Evolutionary conservation across 2,888 invertebrate genomes (phyloP).

Genomic region (Entomobrya multifasciata): DNA sequence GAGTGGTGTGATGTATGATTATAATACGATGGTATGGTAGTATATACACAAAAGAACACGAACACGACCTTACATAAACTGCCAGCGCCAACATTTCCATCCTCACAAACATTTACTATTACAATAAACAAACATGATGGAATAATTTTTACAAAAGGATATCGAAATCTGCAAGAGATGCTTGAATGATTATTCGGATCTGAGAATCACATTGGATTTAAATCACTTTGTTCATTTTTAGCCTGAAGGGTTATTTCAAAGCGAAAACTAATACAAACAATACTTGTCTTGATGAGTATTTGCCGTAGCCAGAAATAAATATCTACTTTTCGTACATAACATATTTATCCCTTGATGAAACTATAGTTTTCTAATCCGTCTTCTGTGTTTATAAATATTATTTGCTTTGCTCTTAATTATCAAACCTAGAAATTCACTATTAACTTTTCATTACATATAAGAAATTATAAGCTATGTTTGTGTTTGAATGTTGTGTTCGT

Average conservation of each 20-base stretch:
- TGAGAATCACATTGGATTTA: slow-evolving; percentile 6
- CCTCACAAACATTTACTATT: background rate
- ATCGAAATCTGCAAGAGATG: too few relatives aligned
- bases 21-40: too few relatives aligned
- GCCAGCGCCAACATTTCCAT: too few relatives aligned
- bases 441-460: background rate
- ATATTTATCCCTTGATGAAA: too few relatives aligned
- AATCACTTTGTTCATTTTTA: slow-evolving; percentile 43
- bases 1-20: too few relatives aligned
- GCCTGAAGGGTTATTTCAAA: slow-evolving; percentile 27
- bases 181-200: slow-evolving; percentile 13
- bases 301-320: background rate
- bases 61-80: too few relatives aligned
- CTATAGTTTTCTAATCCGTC: background rate
- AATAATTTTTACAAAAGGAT: slow-evolving; percentile 30
- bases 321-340: too few relatives aligned
- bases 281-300: background rate
- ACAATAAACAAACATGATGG: background rate
- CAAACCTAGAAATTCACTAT: background rate
- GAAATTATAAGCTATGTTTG: too few relatives aligned
- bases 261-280: background rate
- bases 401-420: slow-evolving; percentile 24
- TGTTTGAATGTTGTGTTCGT: background rate
- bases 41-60: too few relatives aligned
- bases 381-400: background rate